Conservation (phyloP, 2,113 vertebrate species). For the Seriola dumerili region DNA sequence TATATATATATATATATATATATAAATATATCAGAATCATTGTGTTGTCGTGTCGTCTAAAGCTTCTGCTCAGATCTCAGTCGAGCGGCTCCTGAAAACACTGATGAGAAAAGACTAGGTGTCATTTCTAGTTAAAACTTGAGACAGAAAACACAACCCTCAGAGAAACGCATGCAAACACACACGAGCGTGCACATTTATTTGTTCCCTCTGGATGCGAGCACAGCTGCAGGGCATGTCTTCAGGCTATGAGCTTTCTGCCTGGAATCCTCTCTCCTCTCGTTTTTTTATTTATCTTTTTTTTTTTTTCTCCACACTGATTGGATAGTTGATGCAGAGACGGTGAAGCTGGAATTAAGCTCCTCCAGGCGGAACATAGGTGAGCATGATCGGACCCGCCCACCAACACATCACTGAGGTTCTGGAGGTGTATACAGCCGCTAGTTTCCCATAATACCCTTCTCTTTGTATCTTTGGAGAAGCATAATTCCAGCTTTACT, state of each 20-base stretch:
- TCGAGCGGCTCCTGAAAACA: slow-evolving; percentile 79
- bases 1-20: too few species aligned
- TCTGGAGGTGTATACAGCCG: too few species aligned
- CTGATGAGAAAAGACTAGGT: slow-evolving; percentile 91
- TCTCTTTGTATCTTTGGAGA: neutral
- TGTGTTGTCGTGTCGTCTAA: neutral
- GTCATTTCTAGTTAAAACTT: slow-evolving; percentile 92
- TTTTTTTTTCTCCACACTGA: neutral
- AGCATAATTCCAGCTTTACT: neutral
- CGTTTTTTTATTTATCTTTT: neutral
- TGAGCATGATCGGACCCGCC: neutral
- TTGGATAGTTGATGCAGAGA: neutral
- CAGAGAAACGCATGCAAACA: slow-evolving; percentile 68
- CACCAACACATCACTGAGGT: neutral
- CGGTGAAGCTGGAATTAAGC: neutral
- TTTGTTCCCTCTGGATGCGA: neutral
- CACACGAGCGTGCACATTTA: slow-evolving; percentile 9
- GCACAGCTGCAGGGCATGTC: neutral
- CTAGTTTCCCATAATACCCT: neutral
- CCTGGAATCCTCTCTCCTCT: neutral
- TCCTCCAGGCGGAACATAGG: neutral
- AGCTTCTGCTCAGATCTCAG: slow-evolving; percentile 7
- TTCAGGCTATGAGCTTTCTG: slow-evolving; percentile 3
- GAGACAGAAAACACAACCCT: slow-evolving; percentile 75
- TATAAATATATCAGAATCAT: neutral